Percentiles rank a stretch among this genome's conserved stretches.
phyloP scores from a whole-genome alignment of 2,888 invertebrate species.

The Falcaria lacertinaria region DNA sequence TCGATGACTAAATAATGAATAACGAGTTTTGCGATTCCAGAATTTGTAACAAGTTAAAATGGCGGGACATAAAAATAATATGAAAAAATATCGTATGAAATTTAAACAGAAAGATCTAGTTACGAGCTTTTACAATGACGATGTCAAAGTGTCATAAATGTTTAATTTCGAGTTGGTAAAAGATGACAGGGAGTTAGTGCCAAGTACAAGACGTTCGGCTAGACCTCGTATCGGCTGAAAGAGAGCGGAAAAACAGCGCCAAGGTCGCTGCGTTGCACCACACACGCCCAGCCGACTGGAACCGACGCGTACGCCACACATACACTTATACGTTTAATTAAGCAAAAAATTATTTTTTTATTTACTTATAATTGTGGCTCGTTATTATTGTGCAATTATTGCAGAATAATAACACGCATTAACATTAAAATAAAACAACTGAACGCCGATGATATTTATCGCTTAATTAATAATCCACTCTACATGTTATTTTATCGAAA shows the following conservation, averaged over 20 bases:
- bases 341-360: neutral
- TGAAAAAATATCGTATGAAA: too few relatives aligned
- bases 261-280: constrained; percentile 63
- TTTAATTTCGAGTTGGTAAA: neutral
- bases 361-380: neutral
- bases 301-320: constrained; percentile 41
- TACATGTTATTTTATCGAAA: too few relatives aligned
- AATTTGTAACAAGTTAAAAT: too few relatives aligned
- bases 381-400: neutral
- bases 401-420: neutral
- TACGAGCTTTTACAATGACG: too few relatives aligned
- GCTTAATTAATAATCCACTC: too few relatives aligned
- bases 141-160: constrained; percentile 9
- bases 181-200: constrained; percentile 20
- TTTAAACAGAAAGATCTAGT: too few relatives aligned
- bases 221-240: constrained; percentile 68
- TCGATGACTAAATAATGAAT: too few relatives aligned
- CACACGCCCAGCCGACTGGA: constrained; percentile 59
- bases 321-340: constrained; percentile 22
- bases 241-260: constrained; percentile 77
- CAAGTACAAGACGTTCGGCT: constrained; percentile 32
- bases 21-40: too few relatives aligned
- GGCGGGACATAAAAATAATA: too few relatives aligned
- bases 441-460: neutral
- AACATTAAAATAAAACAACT: neutral